Evolutionary conservation across 2,888 invertebrate genomes (phyloP).

Genomic region (Pterostichus madidus): DNA sequence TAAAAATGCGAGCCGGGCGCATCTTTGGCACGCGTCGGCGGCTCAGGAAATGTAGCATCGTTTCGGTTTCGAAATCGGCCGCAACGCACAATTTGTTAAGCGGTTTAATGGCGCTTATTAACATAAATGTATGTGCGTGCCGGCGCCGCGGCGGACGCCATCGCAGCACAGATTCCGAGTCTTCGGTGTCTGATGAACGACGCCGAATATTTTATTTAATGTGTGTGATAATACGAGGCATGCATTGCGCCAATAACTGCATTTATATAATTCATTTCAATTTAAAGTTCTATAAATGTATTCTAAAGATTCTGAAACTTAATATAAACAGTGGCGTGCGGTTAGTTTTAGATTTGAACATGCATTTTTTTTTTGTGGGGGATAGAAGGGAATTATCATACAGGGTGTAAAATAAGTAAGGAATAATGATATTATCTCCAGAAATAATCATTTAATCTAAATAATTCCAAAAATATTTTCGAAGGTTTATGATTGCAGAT

Average conservation of each 20-base stretch:
- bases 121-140: conserved; percentile 63
- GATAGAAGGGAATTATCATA: no score
- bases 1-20: neutral
- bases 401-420: no score
- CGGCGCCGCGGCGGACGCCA: conserved; percentile 37
- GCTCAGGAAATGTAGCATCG: conserved; percentile 41
- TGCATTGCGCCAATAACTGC: conserved; percentile 53
- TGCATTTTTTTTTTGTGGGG: no score
- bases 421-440: no score
- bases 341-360: no score
- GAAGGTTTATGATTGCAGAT: no score
- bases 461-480: no score
- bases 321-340: no score
- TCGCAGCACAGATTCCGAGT: neutral
- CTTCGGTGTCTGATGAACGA: conserved; percentile 57
- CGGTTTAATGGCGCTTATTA: conserved; percentile 65
- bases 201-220: conserved; percentile 46
- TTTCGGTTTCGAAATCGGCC: conserved; percentile 57
- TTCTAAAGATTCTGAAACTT: no score
- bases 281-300: neutral
- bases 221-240: conserved; percentile 40
- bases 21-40: conserved; percentile 45
- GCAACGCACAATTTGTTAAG: conserved; percentile 66
- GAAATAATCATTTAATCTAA: no score
- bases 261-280: neutral